phyloP scores from a whole-genome alignment of 2,113 vertebrate species.

The Vimba vimba region DNA sequence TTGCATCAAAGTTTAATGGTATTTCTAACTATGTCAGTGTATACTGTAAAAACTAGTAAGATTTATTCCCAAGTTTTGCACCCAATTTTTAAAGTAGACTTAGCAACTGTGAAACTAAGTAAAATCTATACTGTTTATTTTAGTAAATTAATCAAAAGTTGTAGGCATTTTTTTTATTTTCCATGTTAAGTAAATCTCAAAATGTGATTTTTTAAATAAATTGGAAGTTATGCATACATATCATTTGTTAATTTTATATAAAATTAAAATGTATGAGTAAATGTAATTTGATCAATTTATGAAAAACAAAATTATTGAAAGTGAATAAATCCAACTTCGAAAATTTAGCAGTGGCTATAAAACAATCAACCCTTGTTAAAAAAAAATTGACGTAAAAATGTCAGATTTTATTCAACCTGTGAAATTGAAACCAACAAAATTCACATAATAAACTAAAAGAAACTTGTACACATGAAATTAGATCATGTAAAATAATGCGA shows the following conservation, averaged over 20 bases:
- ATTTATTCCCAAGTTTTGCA: background rate
- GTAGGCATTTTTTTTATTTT: background rate
- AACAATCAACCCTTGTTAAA: background rate
- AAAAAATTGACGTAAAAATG: background rate
- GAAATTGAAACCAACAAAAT: background rate
- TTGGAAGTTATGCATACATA: background rate
- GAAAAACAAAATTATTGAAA: background rate
- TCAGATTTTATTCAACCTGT: background rate
- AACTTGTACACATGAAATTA: background rate
- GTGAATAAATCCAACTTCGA: background rate
- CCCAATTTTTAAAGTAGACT: too few species aligned
- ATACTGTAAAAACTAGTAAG: background rate
- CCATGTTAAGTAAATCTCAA: background rate
- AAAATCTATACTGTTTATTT: background rate
- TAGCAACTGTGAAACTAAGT: too few species aligned
- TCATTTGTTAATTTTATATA: background rate
- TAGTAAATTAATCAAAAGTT: background rate
- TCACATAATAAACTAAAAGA: background rate
- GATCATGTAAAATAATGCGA: background rate
- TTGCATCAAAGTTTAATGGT: background rate
- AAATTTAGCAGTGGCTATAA: background rate
- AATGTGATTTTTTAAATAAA: background rate
- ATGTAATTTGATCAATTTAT: background rate
- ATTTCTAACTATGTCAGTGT: background rate
- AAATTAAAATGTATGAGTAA: background rate